phyloP scores from a whole-genome alignment of 2,113 vertebrate species.

The Prietella phreatophila region DNA sequence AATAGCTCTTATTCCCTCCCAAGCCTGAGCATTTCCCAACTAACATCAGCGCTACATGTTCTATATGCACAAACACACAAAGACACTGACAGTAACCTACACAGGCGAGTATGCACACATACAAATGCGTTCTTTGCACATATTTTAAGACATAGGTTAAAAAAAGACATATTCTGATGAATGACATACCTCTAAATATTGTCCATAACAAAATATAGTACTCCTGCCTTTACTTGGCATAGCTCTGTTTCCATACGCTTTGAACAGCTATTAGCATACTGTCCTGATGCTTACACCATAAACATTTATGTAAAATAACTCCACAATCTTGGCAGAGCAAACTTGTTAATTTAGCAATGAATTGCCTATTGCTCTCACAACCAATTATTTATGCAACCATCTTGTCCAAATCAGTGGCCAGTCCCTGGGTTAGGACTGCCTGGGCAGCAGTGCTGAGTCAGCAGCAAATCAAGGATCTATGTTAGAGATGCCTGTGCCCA shows the following conservation, averaged over 20 bases:
- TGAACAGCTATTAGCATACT: slow-evolving; percentile 2
- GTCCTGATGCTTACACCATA: not conserved
- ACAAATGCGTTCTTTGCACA: not conserved
- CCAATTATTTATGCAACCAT: slow-evolving; percentile 49
- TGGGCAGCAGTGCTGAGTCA: slow-evolving; percentile 52
- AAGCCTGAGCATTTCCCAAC: not conserved
- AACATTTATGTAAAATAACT: slow-evolving; percentile 13
- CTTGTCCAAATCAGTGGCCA: slow-evolving; percentile 45
- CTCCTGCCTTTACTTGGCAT: not conserved
- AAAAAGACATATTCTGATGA: not conserved
- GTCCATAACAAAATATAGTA: not conserved
- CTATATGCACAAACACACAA: slow-evolving; percentile 24
- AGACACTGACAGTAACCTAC: not conserved
- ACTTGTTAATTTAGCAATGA: slow-evolving; percentile 39
- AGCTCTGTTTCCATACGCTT: not conserved
- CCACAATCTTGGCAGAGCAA: not conserved
- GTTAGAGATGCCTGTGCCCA: slow-evolving; percentile 44
- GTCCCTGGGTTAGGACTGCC: slow-evolving; percentile 48
- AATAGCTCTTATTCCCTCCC: slow-evolving; percentile 11
- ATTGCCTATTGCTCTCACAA: slow-evolving; percentile 27
- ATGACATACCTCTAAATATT: not conserved
- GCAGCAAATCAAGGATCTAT: slow-evolving; percentile 47
- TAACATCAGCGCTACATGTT: not conserved
- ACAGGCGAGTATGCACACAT: slow-evolving; percentile 27
- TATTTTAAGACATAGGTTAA: not conserved